Evolutionary conservation across 2,797 vertebrate genomes (phyloP), one percentile per base, ranked within the genome.

Genomic region (Champsocephalus esox): DNA sequence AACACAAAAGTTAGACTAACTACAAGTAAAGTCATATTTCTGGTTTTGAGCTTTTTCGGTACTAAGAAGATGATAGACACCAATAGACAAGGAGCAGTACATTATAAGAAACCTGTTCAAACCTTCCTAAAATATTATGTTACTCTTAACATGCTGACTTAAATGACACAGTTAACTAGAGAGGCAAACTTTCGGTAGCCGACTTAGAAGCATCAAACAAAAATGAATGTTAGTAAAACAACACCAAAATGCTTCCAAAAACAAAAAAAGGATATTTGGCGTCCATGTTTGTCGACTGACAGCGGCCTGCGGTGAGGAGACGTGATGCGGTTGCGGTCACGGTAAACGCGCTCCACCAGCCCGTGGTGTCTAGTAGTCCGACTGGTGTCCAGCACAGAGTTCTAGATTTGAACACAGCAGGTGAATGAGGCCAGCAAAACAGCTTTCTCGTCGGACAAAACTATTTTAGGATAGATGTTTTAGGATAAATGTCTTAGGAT

Each of bases 291-390:
- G 88, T 99, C 98, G 74, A 99, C 97, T 0, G 98, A 97, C 62
- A 99, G 95, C 0, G 97, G 98, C 54, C 98, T 95, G 56, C 97
- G 96, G 82, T 99, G 98, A 0, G 98, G 98, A 17, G 98, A 99
- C 62, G 96, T 96, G n/a, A 99, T 96, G 57, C 98, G 97, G 92
- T 97, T 97, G 0, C 98, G 90, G 63, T 99, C 98, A 0, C 98
- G 96, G 91, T 98, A 99, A 46, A 99, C 98, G 0, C 98, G 96
- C 86, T 99, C 98, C 83, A 99, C 98, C 84, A 99, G 93, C 16
- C 98, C 98, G 0, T 99, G 98, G 88, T 99, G 98, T 79, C 98
- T 95, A 28, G 96, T 99, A 21, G 97, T 97, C 78, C 98, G 96
- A 89, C 97, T 99, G 16, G 98, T 99, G 91, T 99, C 98, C 95